These are phyloP conservation scores for Origma solitaria DNA, from an alignment of 2,113 vertebrate species.

Conservation along the genomic window DNA sequence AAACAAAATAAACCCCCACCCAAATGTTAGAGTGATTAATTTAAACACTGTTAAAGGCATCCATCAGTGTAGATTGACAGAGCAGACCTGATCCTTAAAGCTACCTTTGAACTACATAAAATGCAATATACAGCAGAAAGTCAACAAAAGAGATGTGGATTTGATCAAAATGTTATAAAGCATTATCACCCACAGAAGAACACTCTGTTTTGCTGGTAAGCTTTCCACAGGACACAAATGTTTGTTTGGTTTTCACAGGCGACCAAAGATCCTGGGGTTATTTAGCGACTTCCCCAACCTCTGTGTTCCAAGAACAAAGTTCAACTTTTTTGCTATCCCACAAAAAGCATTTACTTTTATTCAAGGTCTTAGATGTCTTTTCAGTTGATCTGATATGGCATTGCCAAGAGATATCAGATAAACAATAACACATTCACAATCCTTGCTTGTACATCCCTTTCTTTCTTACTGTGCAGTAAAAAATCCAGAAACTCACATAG, in stretches of 20 bases:
- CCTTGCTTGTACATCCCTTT: neutral
- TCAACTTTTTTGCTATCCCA: neutral
- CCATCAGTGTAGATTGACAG: neutral
- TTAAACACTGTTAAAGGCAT: slow-evolving; percentile 7
- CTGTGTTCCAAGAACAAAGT: neutral
- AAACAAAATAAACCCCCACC: neutral
- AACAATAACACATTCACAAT: neutral
- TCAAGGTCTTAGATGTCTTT: neutral
- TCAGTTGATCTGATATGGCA: neutral
- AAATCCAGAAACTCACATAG: neutral
- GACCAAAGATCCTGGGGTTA: neutral
- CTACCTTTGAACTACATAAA: neutral
- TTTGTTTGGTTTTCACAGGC: neutral
- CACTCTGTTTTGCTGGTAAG: neutral
- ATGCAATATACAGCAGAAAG: neutral
- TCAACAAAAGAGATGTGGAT: neutral
- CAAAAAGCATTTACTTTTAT: neutral
- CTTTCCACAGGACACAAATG: neutral
- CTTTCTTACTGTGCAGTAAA: neutral
- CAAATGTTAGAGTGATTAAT: slow-evolving; percentile 28
- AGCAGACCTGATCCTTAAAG: neutral
- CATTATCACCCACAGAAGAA: neutral
- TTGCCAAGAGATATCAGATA: neutral
- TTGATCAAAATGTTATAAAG: neutral
- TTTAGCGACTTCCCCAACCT: neutral